Base-by-base conservation (phyloP, 2,113 vertebrate species). In the Callipepla squamata region DNA sequence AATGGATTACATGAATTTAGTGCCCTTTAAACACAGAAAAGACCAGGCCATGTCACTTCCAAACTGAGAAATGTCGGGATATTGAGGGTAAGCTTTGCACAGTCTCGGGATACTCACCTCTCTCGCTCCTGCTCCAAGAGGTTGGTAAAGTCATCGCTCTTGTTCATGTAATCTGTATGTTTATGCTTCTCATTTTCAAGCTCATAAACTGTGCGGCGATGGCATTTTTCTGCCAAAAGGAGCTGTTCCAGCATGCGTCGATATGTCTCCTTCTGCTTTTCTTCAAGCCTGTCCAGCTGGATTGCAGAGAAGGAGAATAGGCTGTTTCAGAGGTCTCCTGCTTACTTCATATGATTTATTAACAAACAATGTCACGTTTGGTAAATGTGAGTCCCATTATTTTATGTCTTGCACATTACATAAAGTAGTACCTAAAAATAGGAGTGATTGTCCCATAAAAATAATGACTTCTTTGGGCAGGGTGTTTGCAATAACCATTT, bases 101-200 rank as follows among this genome's bases (percentile, higher is more conserved):
- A 2, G 0, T 34, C 36, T 65, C 40, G 34, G 38, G 38, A 55
- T 48, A 90, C 95, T 98, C 96, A 99, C 99, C 99, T 99, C 97
- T 99, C 99, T 45, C 99, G 96, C 94, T 99, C 99, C 95, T 99
- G 98, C 93, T 99, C 99, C 98, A 99, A 98, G 95, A 99, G 98
- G 97, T 98, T 98, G 96, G 99, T 99, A 95, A 99, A 99, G 97
- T 99, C 99, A 28, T 99, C 99, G 0, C 99, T 99, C 97, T 99
- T 99, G 97, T 97, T 98, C 98, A 99, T 99, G 97, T 99, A 99
- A 97, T 99, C 99, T 2, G 96, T 94, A 68, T 99, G 99, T 63
- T 99, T 99, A 55, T 96, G 98, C 47, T 99, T 99, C 97, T 99
- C 99, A 2, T 95, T 98, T 94, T 99, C 99, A 32, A 99, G 95